A percentile compares a stretch with the other conserved stretches of the same genome.
These are phyloP conservation scores for Drosophila atripex DNA, from an alignment of 2,888 invertebrate genomes.

Conservation along the genomic window DNA sequence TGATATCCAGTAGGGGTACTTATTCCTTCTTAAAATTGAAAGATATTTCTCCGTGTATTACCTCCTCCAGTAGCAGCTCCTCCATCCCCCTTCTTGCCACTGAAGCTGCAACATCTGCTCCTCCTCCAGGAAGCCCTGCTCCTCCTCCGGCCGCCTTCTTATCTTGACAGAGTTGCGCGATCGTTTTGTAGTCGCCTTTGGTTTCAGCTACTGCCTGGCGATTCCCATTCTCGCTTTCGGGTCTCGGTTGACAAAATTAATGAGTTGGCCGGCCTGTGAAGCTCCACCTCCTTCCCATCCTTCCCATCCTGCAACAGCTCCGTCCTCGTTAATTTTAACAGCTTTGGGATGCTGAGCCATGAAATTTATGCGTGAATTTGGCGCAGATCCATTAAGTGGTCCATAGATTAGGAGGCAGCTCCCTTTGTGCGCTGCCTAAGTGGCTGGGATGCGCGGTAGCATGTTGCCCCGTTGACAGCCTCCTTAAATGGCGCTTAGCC, in stretches of 20 bases:
- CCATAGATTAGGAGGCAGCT: conserved; percentile 67
- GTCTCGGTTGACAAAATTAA: conserved; percentile 73
- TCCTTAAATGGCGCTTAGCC: conserved; percentile 80
- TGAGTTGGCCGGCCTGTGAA: conserved; percentile 56
- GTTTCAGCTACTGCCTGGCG: conserved; percentile 72
- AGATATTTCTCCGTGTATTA: conserved; percentile 2
- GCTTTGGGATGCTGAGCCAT: conserved; percentile 64
- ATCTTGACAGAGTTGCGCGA: conserved; percentile 64
- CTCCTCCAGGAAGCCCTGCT: neutral
- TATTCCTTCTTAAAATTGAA: too few relatives aligned
- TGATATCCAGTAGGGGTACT: too few relatives aligned
- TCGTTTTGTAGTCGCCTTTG: conserved; percentile 73
- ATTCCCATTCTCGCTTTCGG: conserved; percentile 54
- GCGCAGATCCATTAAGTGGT: conserved; percentile 81
- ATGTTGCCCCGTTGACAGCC: conserved; percentile 63
- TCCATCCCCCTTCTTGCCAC: conserved; percentile 12
- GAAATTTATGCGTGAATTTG: conserved; percentile 80
- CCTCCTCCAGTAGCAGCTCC: neutral
- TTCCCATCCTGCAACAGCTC: conserved; percentile 12
- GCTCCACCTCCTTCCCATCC: conserved; percentile 8
- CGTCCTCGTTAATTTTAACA: conserved; percentile 76
- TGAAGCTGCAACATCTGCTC: neutral
- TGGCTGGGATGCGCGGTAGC: conserved; percentile 23
- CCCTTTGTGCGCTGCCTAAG: conserved; percentile 30
- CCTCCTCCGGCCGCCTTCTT: conserved; percentile 40